phyloP scores from a whole-genome alignment of 2,888 invertebrate genomes.

The Platycheirus albimanus region DNA sequence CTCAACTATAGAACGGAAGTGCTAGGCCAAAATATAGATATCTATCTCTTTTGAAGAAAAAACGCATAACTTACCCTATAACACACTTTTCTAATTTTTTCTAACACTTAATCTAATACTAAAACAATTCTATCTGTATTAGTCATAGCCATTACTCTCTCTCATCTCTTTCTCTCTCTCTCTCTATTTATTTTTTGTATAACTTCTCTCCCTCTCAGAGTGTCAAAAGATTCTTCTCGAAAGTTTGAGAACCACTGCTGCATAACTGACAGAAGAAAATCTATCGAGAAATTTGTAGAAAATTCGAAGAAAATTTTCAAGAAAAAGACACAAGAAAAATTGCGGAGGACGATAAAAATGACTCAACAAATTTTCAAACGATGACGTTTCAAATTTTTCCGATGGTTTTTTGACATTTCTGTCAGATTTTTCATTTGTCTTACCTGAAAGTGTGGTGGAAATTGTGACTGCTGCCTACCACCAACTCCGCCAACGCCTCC shows the following conservation, averaged over 20 bases:
- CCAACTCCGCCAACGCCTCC: conserved; percentile 30
- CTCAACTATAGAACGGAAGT: conserved; percentile 33
- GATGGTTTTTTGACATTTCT: conserved; percentile 11
- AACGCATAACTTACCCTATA: conserved; percentile 56
- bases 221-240: conserved; percentile 19
- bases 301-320: conserved; percentile 29
- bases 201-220: not conserved
- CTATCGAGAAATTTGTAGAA: conserved; percentile 58
- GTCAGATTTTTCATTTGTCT: conserved; percentile 1
- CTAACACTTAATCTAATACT: conserved; percentile 25
- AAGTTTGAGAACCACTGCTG: conserved; percentile 51
- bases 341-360: conserved; percentile 13
- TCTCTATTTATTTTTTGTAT: not conserved
- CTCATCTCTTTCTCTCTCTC: conserved; percentile 1
- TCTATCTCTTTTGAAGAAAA: not conserved
- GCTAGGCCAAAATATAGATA: conserved; percentile 2
- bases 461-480: conserved; percentile 59
- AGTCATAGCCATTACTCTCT: conserved; percentile 1
- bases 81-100: conserved; percentile 2
- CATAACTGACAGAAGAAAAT: not conserved
- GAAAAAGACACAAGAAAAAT: not conserved
- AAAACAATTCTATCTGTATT: conserved; percentile 4
- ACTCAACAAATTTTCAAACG: conserved; percentile 47
- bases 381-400: conserved; percentile 33
- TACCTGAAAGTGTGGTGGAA: conserved; percentile 76